Conservation (phyloP, 1,140 invertebrate species). For the Octopus sinensis region DNA sequence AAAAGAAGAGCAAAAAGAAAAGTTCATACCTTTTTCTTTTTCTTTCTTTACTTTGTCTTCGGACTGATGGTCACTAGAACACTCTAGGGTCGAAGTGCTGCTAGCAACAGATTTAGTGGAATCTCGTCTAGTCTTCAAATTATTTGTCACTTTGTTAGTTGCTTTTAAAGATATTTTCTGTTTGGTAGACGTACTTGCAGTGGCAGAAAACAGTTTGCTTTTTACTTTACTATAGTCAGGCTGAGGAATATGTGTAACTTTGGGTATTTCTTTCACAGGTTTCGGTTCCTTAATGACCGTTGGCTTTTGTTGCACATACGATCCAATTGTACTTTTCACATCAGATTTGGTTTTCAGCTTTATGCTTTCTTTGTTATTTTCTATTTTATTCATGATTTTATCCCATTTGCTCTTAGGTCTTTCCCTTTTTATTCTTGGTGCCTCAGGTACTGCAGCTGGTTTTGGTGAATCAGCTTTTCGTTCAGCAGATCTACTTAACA, state of each 20-base stretch:
- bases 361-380: slow-evolving; percentile 44
- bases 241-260: slow-evolving; percentile 35
- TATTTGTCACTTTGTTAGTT: too few relatives aligned
- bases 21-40: too few relatives aligned
- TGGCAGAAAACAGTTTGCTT: slow-evolving; percentile 36
- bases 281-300: slow-evolving; percentile 31
- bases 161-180: neutral
- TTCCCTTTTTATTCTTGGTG: slow-evolving; percentile 36
- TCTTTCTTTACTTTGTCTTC: too few relatives aligned
- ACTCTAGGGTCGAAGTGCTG: too few relatives aligned
- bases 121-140: too few relatives aligned
- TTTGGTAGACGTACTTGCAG: neutral
- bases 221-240: slow-evolving; percentile 52
- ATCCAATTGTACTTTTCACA: slow-evolving; percentile 53
- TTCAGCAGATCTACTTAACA: neutral
- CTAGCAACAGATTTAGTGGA: too few relatives aligned
- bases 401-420: slow-evolving; percentile 57
- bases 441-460: neutral
- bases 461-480: neutral
- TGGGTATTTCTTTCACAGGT: slow-evolving; percentile 4
- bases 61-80: too few relatives aligned
- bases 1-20: too few relatives aligned
- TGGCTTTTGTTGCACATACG: slow-evolving; percentile 34
- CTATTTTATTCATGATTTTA: slow-evolving; percentile 56
- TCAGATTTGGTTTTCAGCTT: slow-evolving; percentile 50